A percentile compares a stretch with the other conserved stretches of the same genome.
Conservation (phyloP, 2,797 vertebrate species). For the Microtus californicus region DNA sequence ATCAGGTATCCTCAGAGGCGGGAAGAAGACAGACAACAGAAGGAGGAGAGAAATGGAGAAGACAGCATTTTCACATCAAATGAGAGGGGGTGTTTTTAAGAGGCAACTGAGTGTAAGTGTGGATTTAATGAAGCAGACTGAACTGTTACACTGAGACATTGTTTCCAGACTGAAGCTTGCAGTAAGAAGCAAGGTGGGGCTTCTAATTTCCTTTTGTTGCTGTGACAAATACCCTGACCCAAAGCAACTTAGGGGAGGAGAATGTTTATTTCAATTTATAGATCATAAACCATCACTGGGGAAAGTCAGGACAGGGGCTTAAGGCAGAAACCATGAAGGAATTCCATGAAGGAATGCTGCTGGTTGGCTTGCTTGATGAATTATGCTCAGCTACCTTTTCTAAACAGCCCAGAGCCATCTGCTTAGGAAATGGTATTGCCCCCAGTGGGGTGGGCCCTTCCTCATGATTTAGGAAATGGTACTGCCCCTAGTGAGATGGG, state of each 20-base stretch:
- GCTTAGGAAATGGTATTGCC: neutral
- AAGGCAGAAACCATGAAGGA: neutral
- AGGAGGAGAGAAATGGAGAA: neutral
- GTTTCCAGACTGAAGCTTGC: neutral
- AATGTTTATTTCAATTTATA: neutral
- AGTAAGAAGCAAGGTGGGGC: neutral
- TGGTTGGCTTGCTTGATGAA: neutral
- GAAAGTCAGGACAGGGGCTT: neutral
- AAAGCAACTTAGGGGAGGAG: neutral
- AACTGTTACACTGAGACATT: neutral
- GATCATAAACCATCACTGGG: neutral
- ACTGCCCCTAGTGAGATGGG: no score
- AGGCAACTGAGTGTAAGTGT: neutral
- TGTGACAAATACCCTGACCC: neutral
- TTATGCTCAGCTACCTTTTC: neutral
- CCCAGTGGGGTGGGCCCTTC: neutral
- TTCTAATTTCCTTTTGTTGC: neutral
- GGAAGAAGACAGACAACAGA: neutral
- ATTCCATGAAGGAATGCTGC: neutral
- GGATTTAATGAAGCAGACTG: neutral
- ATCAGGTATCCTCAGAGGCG: neutral
- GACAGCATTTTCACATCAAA: neutral
- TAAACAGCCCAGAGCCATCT: neutral
- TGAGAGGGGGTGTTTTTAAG: neutral
- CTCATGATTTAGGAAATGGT: neutral